Percentiles rank a stretch among this genome's conserved stretches.
These are phyloP conservation scores for Acanthopagrus latus DNA, from an alignment of 2,797 vertebrate genomes.

Conservation along the genomic window DNA sequence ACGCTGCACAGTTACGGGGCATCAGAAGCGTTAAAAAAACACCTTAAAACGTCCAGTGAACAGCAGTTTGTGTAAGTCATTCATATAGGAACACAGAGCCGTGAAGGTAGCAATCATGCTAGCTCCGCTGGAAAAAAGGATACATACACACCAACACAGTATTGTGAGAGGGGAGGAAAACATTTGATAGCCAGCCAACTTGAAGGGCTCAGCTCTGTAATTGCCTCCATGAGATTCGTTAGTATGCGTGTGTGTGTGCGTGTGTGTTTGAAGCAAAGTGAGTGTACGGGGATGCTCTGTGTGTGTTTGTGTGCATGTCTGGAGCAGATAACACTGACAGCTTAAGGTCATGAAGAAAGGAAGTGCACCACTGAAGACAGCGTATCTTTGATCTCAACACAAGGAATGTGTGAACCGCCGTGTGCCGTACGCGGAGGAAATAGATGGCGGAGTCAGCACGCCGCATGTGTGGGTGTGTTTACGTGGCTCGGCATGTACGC, in stretches of 20 bases:
- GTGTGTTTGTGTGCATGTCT: conserved; percentile 65
- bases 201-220: conserved; percentile 70
- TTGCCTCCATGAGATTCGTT: conserved; percentile 72
- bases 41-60: conserved; percentile 9
- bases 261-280: conserved; percentile 44
- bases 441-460: conserved; percentile 57
- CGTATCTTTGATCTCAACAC: conserved; percentile 80
- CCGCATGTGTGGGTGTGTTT: conserved; percentile 49
- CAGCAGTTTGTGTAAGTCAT: conserved; percentile 12
- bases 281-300: conserved; percentile 41
- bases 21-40: conserved; percentile 22
- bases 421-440: conserved; percentile 31
- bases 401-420: conserved; percentile 61
- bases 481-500: conserved; percentile 38
- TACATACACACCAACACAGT: conserved; percentile 35
- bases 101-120: conserved; percentile 37
- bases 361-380: conserved; percentile 82
- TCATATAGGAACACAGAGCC: conserved; percentile 24
- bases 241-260: conserved; percentile 47
- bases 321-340: conserved; percentile 83
- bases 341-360: conserved; percentile 84
- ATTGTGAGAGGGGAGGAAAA: conserved; percentile 48
- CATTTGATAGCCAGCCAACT: conserved; percentile 72
- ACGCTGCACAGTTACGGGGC: conserved; percentile 1
- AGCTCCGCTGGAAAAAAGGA: conserved; percentile 11